Evolutionary conservation across 2,113 vertebrate genomes (phyloP).

Genomic region (Bubo blakistoni): DNA sequence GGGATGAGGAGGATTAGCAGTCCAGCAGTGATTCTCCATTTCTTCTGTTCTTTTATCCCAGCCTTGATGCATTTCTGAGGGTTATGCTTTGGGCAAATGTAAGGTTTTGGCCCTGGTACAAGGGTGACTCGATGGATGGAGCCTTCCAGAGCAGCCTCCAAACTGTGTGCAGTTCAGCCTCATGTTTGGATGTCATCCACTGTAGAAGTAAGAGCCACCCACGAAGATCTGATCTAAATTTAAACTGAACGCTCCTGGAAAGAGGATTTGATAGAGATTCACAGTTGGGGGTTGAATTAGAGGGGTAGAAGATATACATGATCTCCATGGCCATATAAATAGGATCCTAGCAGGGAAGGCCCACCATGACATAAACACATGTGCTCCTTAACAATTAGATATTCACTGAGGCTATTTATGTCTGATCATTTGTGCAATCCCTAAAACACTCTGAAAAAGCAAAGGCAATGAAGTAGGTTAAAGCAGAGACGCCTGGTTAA

Average conservation of each 20-base stretch:
- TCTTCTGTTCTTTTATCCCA: not conserved
- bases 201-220: slow-evolving; percentile 12
- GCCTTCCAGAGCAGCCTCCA: not conserved
- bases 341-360: not conserved
- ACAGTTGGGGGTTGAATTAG: not conserved
- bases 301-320: not conserved
- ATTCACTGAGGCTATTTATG: not conserved
- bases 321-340: not conserved
- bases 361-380: not conserved
- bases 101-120: not conserved
- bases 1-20: not conserved
- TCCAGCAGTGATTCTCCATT: not conserved
- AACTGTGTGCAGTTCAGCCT: not conserved
- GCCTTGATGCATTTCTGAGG: not conserved
- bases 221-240: not conserved
- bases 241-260: not conserved
- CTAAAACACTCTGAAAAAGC: not conserved
- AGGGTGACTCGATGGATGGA: not conserved
- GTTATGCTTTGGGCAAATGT: not conserved
- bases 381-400: not conserved
- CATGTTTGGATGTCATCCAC: not conserved
- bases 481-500: not conserved
- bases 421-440: not conserved
- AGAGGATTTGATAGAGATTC: not conserved
- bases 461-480: not conserved